phyloP scores from a whole-genome alignment of 2,888 invertebrate species.

The Dyspetes luteomarginatus region DNA sequence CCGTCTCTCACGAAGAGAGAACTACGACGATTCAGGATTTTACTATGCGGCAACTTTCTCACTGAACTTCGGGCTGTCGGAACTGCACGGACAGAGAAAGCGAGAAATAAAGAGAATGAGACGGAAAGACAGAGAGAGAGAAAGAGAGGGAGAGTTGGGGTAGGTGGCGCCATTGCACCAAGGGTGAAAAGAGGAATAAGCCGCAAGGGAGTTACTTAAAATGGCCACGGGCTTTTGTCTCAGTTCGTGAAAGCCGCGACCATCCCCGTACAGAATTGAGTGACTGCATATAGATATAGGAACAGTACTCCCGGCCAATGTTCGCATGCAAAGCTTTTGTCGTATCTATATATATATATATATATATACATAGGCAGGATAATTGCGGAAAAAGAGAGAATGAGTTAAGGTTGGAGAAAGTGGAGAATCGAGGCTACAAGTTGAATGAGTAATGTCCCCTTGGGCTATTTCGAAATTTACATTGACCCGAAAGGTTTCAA shows the following conservation, averaged over 20 bases:
- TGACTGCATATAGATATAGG: conserved; percentile 33
- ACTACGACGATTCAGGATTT: conserved; percentile 68
- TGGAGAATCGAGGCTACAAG: conserved; percentile 24
- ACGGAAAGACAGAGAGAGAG: conserved; percentile 7
- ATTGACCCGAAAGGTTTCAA: not conserved
- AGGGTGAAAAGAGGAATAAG: conserved; percentile 47
- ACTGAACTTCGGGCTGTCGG: conserved; percentile 71
- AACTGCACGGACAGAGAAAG: conserved; percentile 49
- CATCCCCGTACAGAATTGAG: conserved; percentile 20
- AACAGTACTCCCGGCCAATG: conserved; percentile 26
- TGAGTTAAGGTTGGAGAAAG: conserved; percentile 17
- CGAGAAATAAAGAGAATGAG: conserved; percentile 23
- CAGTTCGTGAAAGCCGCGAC: conserved; percentile 39
- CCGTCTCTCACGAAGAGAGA: conserved; percentile 74
- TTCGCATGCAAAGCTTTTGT: conserved; percentile 27
- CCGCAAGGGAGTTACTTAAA: conserved; percentile 65
- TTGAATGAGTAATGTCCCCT: conserved; percentile 5
- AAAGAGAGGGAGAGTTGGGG: conserved; percentile 12
- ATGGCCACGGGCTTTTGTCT: conserved; percentile 66
- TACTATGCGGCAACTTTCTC: conserved; percentile 75
- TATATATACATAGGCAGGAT: conserved; percentile 10
- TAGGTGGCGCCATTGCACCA: conserved; percentile 16
- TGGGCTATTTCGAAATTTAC: conserved; percentile 33
- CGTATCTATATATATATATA: not conserved
- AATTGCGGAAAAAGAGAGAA: conserved; percentile 37